A percentile compares a stretch with the other conserved stretches of the same genome.
Evolutionary conservation across 2,113 vertebrate species (phyloP).

Genomic region (Percopsis transmontana): DNA sequence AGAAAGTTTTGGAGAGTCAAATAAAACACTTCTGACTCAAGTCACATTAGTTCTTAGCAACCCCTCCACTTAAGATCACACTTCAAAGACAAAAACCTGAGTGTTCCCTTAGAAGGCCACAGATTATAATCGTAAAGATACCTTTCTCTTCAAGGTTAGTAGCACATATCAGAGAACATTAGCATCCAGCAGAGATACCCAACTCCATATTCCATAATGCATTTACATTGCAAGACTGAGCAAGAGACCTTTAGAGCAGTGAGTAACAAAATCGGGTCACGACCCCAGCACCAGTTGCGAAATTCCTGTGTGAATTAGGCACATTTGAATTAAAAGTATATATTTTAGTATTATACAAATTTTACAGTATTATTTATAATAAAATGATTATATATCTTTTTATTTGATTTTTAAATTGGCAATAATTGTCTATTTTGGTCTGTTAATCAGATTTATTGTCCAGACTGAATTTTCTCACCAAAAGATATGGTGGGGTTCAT

Average conservation of each 20-base stretch:
- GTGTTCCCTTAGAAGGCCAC: conserved; percentile 52
- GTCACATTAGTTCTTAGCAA: conserved; percentile 45
- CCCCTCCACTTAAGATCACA: conserved; percentile 44
- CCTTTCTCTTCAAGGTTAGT: conserved; percentile 48
- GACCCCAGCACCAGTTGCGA: no score
- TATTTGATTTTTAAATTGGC: no score
- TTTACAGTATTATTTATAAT: no score
- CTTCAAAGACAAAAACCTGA: conserved; percentile 58
- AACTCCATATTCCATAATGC: conserved; percentile 20
- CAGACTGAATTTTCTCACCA: no score
- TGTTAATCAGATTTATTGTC: no score
- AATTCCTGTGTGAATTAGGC: no score
- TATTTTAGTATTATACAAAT: no score
- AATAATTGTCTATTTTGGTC: no score
- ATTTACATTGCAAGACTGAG: conserved; percentile 8
- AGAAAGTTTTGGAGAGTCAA: conserved; percentile 46
- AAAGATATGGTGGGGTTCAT: no score
- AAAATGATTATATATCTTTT: no score
- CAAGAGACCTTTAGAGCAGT: conserved; percentile 5
- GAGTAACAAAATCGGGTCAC: no score
- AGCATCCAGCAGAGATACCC: conserved; percentile 23
- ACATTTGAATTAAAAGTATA: no score
- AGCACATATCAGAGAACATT: conserved; percentile 46
- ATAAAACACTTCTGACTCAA: conserved; percentile 49
- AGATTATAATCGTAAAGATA: conserved; percentile 52